phyloP scores from a whole-genome alignment of 1,140 invertebrate genomes.

The Aphis craccivora region DNA sequence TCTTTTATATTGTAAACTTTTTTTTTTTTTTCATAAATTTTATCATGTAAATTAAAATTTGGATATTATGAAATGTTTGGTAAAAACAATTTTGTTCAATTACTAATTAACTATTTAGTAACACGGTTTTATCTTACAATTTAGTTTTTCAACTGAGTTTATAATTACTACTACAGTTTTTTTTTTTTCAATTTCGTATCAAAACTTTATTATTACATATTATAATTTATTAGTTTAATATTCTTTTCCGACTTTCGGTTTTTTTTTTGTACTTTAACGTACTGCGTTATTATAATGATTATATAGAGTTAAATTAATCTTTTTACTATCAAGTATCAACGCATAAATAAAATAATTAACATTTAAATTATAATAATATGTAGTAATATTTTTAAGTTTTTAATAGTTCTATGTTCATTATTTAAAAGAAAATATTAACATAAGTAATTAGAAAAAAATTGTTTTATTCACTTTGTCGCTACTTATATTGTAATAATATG shows the following conservation, averaged over 20 bases:
- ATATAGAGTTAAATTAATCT: background rate
- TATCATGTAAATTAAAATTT: background rate
- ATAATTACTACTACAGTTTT: background rate
- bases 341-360: background rate
- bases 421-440: background rate
- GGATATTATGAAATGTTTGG: background rate
- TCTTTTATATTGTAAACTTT: background rate
- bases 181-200: background rate
- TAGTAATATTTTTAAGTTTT: slow-evolving; percentile 10
- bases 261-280: background rate
- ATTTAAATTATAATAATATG: slow-evolving; percentile 21
- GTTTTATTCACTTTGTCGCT: slow-evolving; percentile 45
- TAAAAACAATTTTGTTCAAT: background rate
- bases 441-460: background rate
- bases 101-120: background rate
- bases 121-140: background rate
- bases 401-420: background rate
- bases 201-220: slow-evolving; percentile 3
- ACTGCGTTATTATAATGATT: background rate
- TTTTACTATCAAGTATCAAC: slow-evolving; percentile 11
- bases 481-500: slow-evolving; percentile 27
- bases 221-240: slow-evolving; percentile 7
- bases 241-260: background rate
- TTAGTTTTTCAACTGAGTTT: background rate
- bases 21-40: background rate